Conservation (phyloP, 2,888 invertebrate genomes). For the Mythimna lalbum region DNA sequence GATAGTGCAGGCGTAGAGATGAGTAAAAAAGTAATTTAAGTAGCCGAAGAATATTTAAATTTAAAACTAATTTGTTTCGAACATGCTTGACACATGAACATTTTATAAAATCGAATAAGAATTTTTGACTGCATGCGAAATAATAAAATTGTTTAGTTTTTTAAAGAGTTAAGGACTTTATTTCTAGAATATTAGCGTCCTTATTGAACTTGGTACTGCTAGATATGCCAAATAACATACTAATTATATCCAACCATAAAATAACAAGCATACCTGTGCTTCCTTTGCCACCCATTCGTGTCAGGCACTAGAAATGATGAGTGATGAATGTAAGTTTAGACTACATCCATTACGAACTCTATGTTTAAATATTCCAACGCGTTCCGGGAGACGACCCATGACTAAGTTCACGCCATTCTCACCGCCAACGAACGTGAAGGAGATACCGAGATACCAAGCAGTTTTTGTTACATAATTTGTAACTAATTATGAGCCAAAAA, state of each 20-base stretch:
- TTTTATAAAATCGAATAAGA: background rate
- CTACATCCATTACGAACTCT: slow-evolving; percentile 61
- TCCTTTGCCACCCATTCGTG: slow-evolving; percentile 6
- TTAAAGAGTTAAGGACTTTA: background rate
- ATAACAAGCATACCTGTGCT: background rate
- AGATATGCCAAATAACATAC: background rate
- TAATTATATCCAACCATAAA: background rate
- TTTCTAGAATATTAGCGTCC: background rate
- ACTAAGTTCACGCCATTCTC: slow-evolving; percentile 70
- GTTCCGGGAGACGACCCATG: slow-evolving; percentile 69
- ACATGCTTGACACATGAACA: background rate
- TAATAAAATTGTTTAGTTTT: background rate
- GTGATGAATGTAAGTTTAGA: slow-evolving; percentile 46
- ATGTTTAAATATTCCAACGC: slow-evolving; percentile 60
- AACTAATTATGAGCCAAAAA: slow-evolving; percentile 82
- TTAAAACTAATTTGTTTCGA: background rate
- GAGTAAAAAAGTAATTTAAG: background rate
- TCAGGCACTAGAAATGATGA: slow-evolving; percentile 24
- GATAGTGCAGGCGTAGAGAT: slow-evolving; percentile 47
- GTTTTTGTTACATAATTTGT: slow-evolving; percentile 83
- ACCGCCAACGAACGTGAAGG: slow-evolving; percentile 33
- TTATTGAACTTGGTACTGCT: background rate
- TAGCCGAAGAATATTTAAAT: background rate
- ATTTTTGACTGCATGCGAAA: too few species aligned
- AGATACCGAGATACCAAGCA: slow-evolving; percentile 36